phyloP scores from a whole-genome alignment of 2,113 vertebrate species.

The Anseranas semipalmata region DNA sequence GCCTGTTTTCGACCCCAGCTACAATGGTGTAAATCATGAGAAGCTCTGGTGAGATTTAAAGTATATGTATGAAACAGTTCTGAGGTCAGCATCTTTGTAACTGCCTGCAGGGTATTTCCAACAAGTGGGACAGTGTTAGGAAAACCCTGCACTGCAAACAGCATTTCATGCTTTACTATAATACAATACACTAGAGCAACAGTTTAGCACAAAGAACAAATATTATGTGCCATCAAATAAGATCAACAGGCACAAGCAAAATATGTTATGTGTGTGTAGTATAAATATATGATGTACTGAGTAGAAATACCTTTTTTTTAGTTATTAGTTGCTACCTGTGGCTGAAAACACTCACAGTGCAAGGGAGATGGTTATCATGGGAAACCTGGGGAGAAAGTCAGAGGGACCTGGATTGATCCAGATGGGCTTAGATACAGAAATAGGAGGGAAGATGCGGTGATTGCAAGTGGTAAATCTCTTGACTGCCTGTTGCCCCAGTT shows the following conservation, averaged over 20 bases:
- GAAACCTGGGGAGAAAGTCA: background rate
- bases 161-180: background rate
- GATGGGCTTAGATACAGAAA: background rate
- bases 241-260: background rate
- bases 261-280: background rate
- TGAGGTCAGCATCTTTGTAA: background rate
- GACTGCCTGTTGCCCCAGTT: background rate
- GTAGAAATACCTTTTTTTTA: background rate
- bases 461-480: background rate
- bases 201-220: background rate
- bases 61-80: rapidly evolving
- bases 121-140: background rate
- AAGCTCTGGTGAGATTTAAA: background rate
- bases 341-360: background rate
- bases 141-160: background rate
- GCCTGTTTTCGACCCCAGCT: background rate
- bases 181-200: rapidly evolving
- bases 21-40: rapidly evolving
- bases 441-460: background rate
- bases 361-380: background rate
- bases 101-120: background rate
- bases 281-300: background rate
- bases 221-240: background rate
- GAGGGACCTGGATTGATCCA: background rate
- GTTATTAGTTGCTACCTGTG: background rate